A percentile compares a stretch with the other conserved stretches of the same genome.
Conservation (phyloP, 1,140 invertebrate species). For the Lepidostoma basale region DNA sequence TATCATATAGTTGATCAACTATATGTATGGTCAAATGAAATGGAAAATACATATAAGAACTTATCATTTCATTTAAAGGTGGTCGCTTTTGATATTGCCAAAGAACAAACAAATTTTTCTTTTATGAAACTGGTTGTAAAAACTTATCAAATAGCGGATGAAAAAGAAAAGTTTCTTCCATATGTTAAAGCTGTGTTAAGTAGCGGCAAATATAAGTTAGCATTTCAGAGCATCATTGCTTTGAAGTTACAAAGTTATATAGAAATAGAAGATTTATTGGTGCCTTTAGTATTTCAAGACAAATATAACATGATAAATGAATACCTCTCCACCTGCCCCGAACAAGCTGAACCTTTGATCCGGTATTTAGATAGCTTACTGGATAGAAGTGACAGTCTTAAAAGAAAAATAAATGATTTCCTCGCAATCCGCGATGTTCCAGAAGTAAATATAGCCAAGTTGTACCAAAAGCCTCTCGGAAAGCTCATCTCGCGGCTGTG, state of each 20-base stretch:
- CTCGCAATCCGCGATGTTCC: slow-evolving; percentile 56
- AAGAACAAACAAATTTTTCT: slow-evolving; percentile 58
- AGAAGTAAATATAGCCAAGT: slow-evolving; percentile 59
- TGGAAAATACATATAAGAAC: slow-evolving; percentile 50
- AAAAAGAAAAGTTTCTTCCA: slow-evolving; percentile 58
- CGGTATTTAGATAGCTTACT: slow-evolving; percentile 65
- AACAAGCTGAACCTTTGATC: slow-evolving; percentile 63
- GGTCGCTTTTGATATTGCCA: slow-evolving; percentile 62
- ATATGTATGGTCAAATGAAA: slow-evolving; percentile 49
- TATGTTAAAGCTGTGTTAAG: slow-evolving; percentile 58
- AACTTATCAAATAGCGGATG: slow-evolving; percentile 58
- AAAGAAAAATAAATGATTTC: slow-evolving; percentile 38
- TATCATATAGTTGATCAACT: slow-evolving; percentile 63
- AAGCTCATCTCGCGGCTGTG: slow-evolving; percentile 63
- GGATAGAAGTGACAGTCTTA: slow-evolving; percentile 36
- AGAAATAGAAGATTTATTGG: slow-evolving; percentile 63
- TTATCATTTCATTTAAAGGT: slow-evolving; percentile 60
- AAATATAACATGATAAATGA: slow-evolving; percentile 66
- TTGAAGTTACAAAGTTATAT: slow-evolving; percentile 66
- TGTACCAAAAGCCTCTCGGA: slow-evolving; percentile 58
- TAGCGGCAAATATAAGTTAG: slow-evolving; percentile 65
- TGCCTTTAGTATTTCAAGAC: slow-evolving; percentile 73
- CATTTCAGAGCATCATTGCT: slow-evolving; percentile 62
- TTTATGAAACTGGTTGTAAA: slow-evolving; percentile 59
- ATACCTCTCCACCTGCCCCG: slow-evolving; percentile 60